Percentiles rank a stretch among this genome's conserved stretches.
phyloP scores from a whole-genome alignment of 2,797 vertebrate species.

The Rhynchonycteris naso region DNA sequence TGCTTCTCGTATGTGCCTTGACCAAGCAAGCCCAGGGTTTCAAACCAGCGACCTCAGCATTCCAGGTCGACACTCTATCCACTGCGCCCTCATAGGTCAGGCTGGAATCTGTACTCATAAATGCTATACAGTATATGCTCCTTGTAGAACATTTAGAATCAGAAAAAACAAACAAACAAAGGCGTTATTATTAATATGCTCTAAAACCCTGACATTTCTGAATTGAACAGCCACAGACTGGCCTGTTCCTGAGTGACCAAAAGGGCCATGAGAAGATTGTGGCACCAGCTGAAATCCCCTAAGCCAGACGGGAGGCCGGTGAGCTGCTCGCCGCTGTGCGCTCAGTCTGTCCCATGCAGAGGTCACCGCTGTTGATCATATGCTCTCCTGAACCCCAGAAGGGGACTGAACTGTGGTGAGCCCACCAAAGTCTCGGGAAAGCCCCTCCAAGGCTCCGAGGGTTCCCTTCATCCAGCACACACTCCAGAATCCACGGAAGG shows the following conservation, averaged over 20 bases:
- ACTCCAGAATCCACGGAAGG: neutral
- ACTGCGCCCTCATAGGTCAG: too few species aligned
- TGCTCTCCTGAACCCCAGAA: neutral
- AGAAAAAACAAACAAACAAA: neutral
- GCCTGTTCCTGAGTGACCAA: neutral
- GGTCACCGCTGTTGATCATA: neutral
- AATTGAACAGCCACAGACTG: neutral
- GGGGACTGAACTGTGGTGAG: neutral
- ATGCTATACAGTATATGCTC: neutral
- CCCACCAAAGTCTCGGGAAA: neutral
- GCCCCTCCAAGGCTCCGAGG: neutral
- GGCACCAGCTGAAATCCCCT: neutral
- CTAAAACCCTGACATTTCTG: neutral
- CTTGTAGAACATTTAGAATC: neutral
- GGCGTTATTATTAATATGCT: neutral
- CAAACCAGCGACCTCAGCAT: too few species aligned
- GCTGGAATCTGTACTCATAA: neutral
- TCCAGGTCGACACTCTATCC: too few species aligned
- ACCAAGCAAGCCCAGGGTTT: too few species aligned
- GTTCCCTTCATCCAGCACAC: neutral
- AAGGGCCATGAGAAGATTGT: neutral
- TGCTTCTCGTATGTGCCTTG: too few species aligned
- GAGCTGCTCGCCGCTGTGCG: neutral
- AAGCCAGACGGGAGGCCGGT: neutral
- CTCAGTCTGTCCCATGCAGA: neutral